phyloP scores from a whole-genome alignment of 2,113 vertebrate genomes.

The Malurus melanocephalus region DNA sequence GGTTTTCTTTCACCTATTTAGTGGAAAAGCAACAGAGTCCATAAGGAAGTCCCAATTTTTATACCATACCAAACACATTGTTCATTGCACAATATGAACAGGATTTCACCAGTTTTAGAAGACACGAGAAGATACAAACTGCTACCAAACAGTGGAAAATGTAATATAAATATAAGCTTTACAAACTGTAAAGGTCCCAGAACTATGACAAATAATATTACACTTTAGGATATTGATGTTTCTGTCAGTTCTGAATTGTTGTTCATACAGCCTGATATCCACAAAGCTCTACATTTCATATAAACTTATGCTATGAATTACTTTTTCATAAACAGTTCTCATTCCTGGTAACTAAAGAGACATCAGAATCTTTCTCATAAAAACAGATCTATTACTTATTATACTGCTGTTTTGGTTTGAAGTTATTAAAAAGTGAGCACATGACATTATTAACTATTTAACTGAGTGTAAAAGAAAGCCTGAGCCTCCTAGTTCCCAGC shows the following conservation, averaged over 20 bases:
- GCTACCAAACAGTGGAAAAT: background rate
- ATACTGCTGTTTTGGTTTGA: background rate
- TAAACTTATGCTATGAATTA: conserved; percentile 7
- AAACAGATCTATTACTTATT: conserved; percentile 12
- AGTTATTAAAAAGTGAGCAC: background rate
- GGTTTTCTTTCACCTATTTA: background rate
- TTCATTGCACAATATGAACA: background rate
- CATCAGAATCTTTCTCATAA: background rate
- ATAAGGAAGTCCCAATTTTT: background rate
- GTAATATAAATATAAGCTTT: background rate
- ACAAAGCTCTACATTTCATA: background rate
- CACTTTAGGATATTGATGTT: background rate
- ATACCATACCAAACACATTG: background rate
- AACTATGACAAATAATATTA: background rate
- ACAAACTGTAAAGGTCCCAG: background rate
- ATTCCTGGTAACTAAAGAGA: background rate
- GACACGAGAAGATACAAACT: background rate
- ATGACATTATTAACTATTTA: conserved; percentile 24
- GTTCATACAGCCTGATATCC: background rate
- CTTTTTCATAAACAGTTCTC: conserved; percentile 3
- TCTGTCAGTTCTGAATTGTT: background rate
- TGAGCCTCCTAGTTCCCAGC: background rate
- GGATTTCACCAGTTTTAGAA: background rate
- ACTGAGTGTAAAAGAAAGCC: background rate
- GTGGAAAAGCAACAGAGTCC: background rate